Evolutionary conservation across 2,797 vertebrate genomes (phyloP), one percentile per base, ranked within the genome.

Genomic region (Pristis pectinata): DNA sequence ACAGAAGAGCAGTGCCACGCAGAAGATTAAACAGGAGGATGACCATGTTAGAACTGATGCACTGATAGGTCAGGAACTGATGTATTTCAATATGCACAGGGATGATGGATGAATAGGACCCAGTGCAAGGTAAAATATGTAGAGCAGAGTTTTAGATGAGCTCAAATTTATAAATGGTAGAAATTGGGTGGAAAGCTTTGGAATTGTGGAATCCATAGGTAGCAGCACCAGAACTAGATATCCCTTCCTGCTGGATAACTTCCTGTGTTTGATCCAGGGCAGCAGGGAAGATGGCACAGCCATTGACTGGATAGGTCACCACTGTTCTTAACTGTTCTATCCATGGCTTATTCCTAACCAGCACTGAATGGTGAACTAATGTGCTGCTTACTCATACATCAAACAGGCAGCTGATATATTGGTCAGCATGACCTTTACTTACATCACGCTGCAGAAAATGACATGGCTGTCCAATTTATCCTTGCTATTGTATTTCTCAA

Each of bases 371-470:
- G 5, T 24, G 15, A 41, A n/a, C 59, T 91, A 10, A 41, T 41
- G n/a, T 67, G 59, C 61, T 67, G 87, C 87, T 91, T 41, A 91
- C 19, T 9, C 8, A 41, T 37, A 41, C 61, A 41, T 91, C 87
- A 67, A 37, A 67, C 61, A 91, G 5, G 7, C 37, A 37, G 64
- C 87, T 91, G 87, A 67, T 67, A 91, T 67, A 61, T 91, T 41
- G 59, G n/a, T 37, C n/a, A 91, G 61, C 87, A 91, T 91, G 61
- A 91, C n/a, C 61, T 91, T 91, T 41, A 91, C 19, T 91, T 91
- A n/a, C n/a, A 91, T 67, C n/a, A 41, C 22, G 49, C 37, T 91
- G 87, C 61, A 41, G 27, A 67, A 37, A 19, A 67, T 91, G 87
- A 91, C 61, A 27, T 67, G 61, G 37, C 61, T 91, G 15, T 3